Evolutionary conservation across 2,113 vertebrate genomes (phyloP).

Genomic region (Notarius quadriscutis): DNA sequence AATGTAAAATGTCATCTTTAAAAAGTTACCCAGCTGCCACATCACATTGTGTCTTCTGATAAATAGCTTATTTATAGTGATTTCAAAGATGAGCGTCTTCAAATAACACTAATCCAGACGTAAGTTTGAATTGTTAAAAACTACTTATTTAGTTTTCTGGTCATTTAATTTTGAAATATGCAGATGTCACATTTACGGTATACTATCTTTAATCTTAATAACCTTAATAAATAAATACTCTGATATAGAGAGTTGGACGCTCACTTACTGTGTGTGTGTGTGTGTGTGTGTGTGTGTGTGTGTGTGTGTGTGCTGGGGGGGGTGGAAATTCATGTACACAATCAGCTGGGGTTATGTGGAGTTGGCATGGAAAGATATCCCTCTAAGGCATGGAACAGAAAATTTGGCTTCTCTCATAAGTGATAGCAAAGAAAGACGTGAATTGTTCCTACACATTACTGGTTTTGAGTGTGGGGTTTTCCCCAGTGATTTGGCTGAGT

Average conservation of each 20-base stretch:
- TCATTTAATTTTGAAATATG: not conserved
- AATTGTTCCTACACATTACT: not conserved
- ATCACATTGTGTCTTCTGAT: not conserved
- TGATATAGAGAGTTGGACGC: not conserved
- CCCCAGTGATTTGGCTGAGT: not conserved
- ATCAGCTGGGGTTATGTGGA: not conserved
- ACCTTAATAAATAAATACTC: not conserved
- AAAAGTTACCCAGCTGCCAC: not conserved
- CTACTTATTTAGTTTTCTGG: not conserved
- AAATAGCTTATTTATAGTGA: not conserved
- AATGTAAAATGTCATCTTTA: not conserved
- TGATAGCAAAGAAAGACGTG: not conserved
- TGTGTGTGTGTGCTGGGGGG: not conserved
- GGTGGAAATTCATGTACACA: not conserved
- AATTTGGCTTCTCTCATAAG: not conserved
- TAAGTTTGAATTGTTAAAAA: not conserved
- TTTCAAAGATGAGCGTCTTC: not conserved
- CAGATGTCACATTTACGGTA: not conserved
- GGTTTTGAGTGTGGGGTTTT: not conserved
- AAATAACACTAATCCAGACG: not conserved
- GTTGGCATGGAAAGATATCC: not conserved
- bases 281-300: not conserved
- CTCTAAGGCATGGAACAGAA: constrained; percentile 22
- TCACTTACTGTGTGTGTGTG: not conserved
- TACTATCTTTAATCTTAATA: not conserved